Percentiles rank a stretch among this genome's conserved stretches.
phyloP scores from a whole-genome alignment of 2,797 vertebrate species.

The Benthosema pterotum region DNA sequence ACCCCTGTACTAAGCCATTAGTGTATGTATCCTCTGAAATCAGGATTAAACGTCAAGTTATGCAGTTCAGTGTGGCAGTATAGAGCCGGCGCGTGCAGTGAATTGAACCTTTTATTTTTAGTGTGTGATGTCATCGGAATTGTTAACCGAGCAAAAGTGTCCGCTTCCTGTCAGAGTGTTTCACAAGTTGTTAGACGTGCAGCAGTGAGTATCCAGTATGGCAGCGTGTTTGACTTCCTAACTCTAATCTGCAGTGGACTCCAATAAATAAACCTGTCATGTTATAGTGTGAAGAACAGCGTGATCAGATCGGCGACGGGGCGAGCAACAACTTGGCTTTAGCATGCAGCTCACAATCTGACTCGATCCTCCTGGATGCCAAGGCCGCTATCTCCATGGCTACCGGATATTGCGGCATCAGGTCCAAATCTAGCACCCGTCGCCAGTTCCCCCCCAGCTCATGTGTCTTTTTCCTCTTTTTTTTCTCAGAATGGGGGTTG shows the following conservation, averaged over 20 bases:
- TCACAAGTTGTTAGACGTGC: no score
- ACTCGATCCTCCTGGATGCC: slow-evolving; percentile 43
- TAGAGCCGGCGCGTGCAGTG: background rate
- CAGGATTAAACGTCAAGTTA: background rate
- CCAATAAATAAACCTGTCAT: no score
- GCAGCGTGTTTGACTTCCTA: no score
- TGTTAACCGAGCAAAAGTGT: background rate
- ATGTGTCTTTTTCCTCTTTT: slow-evolving; percentile 27
- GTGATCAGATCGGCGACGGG: no score
- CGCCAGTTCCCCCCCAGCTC: slow-evolving; percentile 27
- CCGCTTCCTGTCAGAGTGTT: no score
- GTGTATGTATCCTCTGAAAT: no score
- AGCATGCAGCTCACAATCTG: no score
- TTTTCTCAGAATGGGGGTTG: slow-evolving; percentile 34
- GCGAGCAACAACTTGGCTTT: no score
- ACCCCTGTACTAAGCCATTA: no score
- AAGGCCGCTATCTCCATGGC: slow-evolving; percentile 55
- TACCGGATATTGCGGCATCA: slow-evolving; percentile 64
- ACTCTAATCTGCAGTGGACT: no score
- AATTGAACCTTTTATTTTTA: slow-evolving; percentile 3
- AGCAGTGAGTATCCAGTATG: no score
- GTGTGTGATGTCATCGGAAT: slow-evolving; percentile 12
- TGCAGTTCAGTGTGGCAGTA: background rate
- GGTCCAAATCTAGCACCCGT: slow-evolving; percentile 52
- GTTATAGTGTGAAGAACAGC: no score